Base-by-base conservation (phyloP, 2,888 invertebrate genomes). In the Syritta pipiens region DNA sequence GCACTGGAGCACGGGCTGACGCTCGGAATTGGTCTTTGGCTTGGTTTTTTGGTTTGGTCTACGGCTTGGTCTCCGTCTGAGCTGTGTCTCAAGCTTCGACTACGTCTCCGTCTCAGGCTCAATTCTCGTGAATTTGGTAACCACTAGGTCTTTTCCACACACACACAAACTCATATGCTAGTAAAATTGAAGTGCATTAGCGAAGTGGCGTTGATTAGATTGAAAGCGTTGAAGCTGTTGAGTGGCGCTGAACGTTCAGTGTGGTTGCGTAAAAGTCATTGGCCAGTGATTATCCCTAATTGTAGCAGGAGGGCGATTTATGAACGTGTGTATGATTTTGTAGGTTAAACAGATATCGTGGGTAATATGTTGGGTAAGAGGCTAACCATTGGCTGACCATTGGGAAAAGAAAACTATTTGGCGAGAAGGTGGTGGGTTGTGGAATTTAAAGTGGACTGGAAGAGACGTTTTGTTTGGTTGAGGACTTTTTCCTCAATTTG, bases 231-330 rank as follows among this genome's bases (percentile, higher is more conserved):
- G 28, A n/a, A 9, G 5, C 17, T 5, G 9, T 12, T 17, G 37
- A 37, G 37, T 37, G 37, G 37, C 37, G 14, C 4, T 17, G 37
- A 37, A 17, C 17, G 37, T n/a, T n/a, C 6, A 57, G 55, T 76
- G 42, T 48, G 26, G 40, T 71, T 76, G 71, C 71, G 76, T 46
- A 76, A 76, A 71, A 57, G 28, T 30, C 63, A 59, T 71, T 71
- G 28, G 57, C 26, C 55, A 69, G 14, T 44, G 48, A 71, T 59
- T 57, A 48, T 57, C 62, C 57, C 62, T 63, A 63, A 51, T 71
- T 51, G 24, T 40, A 24, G 30, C 42, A 17, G 40, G 10, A 55
- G 60, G 53, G 24, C 26, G 20, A 55, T 63, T 40, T 53, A 44
- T 55, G 53, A 37, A 24, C 44, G 20, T 17, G 35, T 67, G 24